Conservation (phyloP, 2,113 vertebrate species). For the Phyllostomus discolor region DNA sequence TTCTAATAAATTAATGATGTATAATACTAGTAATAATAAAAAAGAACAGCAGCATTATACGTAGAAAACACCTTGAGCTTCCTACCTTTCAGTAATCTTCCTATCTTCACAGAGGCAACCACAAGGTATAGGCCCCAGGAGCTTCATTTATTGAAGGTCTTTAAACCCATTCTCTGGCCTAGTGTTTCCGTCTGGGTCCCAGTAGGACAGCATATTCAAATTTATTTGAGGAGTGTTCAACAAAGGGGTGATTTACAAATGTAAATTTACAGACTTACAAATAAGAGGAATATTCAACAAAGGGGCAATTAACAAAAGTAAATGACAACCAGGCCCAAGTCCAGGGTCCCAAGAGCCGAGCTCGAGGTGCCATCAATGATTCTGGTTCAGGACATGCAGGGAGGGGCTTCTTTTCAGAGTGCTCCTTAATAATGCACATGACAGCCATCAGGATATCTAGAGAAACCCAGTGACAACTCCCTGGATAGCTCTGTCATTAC, state of each 20-base stretch:
- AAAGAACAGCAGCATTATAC: background rate
- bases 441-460: background rate
- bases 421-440: background rate
- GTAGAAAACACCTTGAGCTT: background rate
- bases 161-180: background rate
- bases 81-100: background rate
- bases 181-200: background rate
- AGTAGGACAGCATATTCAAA: background rate
- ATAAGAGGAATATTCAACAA: background rate
- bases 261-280: background rate
- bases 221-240: background rate
- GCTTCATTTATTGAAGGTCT: background rate
- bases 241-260: background rate
- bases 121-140: background rate
- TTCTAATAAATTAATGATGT: background rate
- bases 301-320: background rate
- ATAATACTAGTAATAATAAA: background rate
- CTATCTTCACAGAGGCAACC: background rate
- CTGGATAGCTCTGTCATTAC: constrained; percentile 57
- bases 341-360: background rate
- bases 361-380: background rate
- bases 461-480: constrained; percentile 48
- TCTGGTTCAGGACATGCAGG: background rate
- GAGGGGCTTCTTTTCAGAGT: background rate
- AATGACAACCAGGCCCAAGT: background rate